Base-by-base conservation (phyloP, 2,113 vertebrate genomes). In the Urocolius indicus region DNA sequence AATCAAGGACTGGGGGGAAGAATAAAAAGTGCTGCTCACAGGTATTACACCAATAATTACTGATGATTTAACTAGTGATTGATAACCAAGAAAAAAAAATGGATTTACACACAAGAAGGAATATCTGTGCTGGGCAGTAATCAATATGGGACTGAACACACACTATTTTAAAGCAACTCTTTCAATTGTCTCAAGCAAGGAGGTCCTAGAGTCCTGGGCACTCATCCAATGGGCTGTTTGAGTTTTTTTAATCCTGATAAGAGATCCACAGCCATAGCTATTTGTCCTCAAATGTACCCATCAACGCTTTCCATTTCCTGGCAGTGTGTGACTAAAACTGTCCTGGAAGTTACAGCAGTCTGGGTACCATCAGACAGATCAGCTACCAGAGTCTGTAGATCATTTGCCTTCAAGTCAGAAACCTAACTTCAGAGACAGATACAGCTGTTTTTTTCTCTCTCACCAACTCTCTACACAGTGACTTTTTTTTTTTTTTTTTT, bases 111-210 rank as follows among this genome's bases (percentile, higher is more conserved):
- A 27, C 3, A 9, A 69, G 27, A 66, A 76, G 32, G 55, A 73
- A 91, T 71, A 61, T 34, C 9, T 59, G 30, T 55, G 30, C 63
- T 73, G 46, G n/a, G 34, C 21, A 80, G 58, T 29, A 82, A 65
- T 65, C n/a, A 87, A 43, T 36, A 52, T 24, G 30, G 74, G 66
- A 19, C 34, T 83, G 29, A 67, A 51, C 45, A 59, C 26, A 83
- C 1, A 3, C 12, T 59, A 61, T 74, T 87, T 89, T 55, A 95
- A 91, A 90, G 65, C 89, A 82, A 75, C 15, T 26, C 48, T 93
- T 94, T 96, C 63, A 80, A 19, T 8, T 76, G 75, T 94, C 90
- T 91, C 46, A 84, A 84, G 73, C 73, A 87, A 95, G 75, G 67
- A 93, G 83, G 71, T 78, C 78, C 63, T 83, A 63, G 77, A 81